A percentile compares a stretch with the other conserved stretches of the same genome.
Conservation (phyloP, 2,113 vertebrate species). For the Indicator indicator region DNA sequence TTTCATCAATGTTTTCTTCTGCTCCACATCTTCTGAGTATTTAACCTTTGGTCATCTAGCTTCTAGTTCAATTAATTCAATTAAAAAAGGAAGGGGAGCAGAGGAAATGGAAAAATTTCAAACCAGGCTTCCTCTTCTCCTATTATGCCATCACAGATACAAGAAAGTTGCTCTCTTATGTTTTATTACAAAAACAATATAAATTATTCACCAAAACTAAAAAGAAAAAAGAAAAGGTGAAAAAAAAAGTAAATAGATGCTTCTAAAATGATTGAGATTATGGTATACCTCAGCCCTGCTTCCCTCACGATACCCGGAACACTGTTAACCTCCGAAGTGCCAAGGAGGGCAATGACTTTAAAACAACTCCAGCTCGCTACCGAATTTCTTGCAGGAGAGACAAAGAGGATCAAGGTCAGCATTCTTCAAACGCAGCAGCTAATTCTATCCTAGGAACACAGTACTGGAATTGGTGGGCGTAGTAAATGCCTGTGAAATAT, state of each 20-base stretch:
- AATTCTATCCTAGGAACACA: neutral
- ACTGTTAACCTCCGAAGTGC: neutral
- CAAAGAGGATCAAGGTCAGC: conserved; percentile 46
- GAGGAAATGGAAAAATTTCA: neutral
- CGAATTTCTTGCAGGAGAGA: conserved; percentile 16
- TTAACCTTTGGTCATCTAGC: neutral
- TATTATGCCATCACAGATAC: neutral
- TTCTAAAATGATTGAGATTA: neutral
- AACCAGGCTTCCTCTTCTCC: neutral
- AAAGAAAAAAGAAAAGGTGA: neutral
- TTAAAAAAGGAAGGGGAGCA: neutral
- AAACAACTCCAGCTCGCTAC: neutral
- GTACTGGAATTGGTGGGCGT: accelerated
- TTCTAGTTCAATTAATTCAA: conserved; percentile 12
- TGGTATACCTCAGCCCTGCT: neutral
- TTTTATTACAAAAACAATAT: neutral
- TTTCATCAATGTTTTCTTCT: neutral
- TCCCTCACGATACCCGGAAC: neutral
- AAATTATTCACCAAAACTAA: neutral
- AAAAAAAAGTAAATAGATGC: neutral
- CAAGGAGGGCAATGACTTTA: neutral
- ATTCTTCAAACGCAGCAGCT: neutral
- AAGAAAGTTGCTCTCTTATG: neutral
- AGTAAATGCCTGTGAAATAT: neutral
- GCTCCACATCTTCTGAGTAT: neutral